Conservation (phyloP, 1,140 invertebrate genomes). For the Trinorchestia longiramus region DNA sequence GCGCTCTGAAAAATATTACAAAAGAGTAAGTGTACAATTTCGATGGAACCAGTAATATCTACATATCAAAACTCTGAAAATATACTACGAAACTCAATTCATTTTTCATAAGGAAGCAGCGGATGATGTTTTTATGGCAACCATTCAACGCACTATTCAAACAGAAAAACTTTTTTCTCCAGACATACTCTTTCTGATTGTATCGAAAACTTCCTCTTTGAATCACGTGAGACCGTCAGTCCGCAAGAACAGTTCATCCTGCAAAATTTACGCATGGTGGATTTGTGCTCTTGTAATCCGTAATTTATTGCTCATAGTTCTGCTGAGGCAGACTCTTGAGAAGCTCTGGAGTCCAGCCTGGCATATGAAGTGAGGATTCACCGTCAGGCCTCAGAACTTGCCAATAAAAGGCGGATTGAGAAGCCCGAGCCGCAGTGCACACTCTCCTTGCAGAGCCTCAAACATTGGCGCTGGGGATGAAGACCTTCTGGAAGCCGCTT, state of each 20-base stretch:
- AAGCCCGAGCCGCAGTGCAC: neutral
- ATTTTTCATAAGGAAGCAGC: too few relatives aligned
- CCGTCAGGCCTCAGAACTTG: neutral
- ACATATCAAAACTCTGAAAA: too few relatives aligned
- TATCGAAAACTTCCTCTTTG: too few relatives aligned
- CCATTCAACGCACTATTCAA: too few relatives aligned
- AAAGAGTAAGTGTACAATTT: too few relatives aligned
- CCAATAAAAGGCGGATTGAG: constrained; percentile 35
- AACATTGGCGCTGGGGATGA: constrained; percentile 10
- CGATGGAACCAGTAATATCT: too few relatives aligned
- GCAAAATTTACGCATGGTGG: neutral
- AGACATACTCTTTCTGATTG: too few relatives aligned
- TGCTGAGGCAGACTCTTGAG: neutral
- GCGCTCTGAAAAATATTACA: too few relatives aligned
- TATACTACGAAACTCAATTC: too few relatives aligned
- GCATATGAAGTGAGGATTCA: neutral
- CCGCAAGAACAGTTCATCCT: neutral
- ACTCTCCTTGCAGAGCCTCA: neutral
- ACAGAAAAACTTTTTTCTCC: too few relatives aligned
- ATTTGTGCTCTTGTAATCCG: neutral
- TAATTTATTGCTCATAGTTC: neutral
- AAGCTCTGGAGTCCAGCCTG: neutral
- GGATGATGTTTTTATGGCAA: too few relatives aligned
- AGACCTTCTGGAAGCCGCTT: neutral
- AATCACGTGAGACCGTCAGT: too few relatives aligned